These are phyloP conservation scores for Doris montereyensis DNA, from an alignment of 2,888 invertebrate genomes.

Conservation along the genomic window DNA sequence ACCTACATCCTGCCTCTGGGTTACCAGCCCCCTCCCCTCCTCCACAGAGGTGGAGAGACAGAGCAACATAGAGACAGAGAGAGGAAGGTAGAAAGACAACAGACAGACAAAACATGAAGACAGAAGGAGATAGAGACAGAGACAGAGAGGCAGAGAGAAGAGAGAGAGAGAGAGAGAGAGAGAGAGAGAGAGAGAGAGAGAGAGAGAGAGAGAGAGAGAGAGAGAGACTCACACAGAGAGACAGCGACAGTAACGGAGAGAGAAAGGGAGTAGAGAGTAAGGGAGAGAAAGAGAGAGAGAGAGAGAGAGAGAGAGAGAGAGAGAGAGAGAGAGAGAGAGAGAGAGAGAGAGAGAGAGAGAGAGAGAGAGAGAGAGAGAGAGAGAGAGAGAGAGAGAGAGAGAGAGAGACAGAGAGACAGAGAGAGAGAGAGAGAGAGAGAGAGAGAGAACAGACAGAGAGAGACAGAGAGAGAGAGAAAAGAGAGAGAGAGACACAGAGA, in stretches of 20 bases:
- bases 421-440: background rate
- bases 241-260: background rate
- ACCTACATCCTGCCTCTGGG: too few relatives aligned
- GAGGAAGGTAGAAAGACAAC: background rate
- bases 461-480: background rate
- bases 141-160: background rate
- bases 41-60: background rate
- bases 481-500: too few relatives aligned
- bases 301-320: background rate
- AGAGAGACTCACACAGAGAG: background rate
- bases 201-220: background rate
- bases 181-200: background rate
- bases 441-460: background rate
- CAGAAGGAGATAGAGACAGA: background rate
- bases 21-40: too few relatives aligned
- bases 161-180: background rate
- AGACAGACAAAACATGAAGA: background rate
- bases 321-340: background rate
- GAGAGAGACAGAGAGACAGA: background rate
- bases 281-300: background rate
- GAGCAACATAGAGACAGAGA: background rate
- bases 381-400: background rate
- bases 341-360: background rate
- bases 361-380: background rate
- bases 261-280: background rate